These are phyloP conservation scores for Diaphora mendica DNA, from an alignment of 2,888 invertebrate genomes.

Conservation along the genomic window DNA sequence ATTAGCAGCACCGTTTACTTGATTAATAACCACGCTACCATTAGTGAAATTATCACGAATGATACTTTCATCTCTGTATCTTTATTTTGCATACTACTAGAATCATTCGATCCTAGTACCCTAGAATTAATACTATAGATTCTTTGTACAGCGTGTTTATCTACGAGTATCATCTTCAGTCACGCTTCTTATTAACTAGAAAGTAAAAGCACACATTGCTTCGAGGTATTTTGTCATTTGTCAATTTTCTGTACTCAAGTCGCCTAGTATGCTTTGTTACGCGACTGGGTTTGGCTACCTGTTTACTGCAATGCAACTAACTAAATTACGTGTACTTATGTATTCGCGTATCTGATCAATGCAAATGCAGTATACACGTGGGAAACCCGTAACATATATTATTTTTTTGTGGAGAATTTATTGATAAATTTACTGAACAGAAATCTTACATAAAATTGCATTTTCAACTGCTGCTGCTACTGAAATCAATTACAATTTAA, in stretches of 20 bases:
- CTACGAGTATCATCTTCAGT: neutral
- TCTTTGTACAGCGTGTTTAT: neutral
- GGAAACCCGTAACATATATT: neutral
- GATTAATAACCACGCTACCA: no score
- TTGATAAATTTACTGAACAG: neutral
- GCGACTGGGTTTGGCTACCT: neutral
- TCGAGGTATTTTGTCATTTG: no score
- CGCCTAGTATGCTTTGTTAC: neutral
- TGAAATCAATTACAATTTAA: neutral
- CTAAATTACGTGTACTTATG: neutral
- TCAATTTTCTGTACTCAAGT: neutral
- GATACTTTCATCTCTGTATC: no score
- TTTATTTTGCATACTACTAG: no score
- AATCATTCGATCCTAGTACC: no score
- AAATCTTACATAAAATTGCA: neutral
- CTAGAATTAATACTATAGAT: no score
- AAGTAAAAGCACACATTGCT: neutral
- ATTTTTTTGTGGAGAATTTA: neutral
- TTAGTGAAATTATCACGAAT: no score
- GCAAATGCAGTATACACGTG: neutral
- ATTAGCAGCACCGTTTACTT: no score
- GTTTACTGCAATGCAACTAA: conserved; percentile 2
- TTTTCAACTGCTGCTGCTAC: neutral
- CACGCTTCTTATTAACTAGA: neutral
- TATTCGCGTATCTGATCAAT: neutral